These are phyloP conservation scores for Rallus crepitans DNA, from an alignment of 2,797 vertebrate genomes.

Conservation along the genomic window DNA sequence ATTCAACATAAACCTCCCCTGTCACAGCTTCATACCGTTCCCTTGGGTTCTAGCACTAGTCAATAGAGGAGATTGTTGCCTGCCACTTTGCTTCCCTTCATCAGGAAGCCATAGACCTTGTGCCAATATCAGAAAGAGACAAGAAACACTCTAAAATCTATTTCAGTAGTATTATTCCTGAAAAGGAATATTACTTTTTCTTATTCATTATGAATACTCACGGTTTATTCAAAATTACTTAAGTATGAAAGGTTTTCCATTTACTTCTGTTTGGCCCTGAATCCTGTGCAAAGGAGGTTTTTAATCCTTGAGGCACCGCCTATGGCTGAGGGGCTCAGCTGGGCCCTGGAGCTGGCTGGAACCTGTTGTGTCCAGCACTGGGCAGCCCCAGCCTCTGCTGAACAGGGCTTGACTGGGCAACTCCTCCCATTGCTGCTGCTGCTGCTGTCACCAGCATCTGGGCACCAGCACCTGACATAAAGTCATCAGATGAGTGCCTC, in stretches of 20 bases:
- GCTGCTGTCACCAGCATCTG: fast-evolving
- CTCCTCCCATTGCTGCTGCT: fast-evolving
- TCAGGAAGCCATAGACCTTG: neutral
- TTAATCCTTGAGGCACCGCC: fast-evolving
- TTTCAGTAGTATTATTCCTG: neutral
- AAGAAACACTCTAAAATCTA: neutral
- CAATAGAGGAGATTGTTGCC: too few relatives aligned
- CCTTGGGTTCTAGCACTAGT: too few relatives aligned
- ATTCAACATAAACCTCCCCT: too few relatives aligned
- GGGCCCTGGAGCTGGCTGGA: neutral
- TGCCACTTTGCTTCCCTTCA: too few relatives aligned
- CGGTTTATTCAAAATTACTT: neutral
- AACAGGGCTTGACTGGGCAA: fast-evolving
- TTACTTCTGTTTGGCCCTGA: neutral
- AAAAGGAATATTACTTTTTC: neutral
- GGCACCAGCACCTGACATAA: neutral
- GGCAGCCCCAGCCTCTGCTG: fast-evolving
- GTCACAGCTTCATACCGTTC: too few relatives aligned
- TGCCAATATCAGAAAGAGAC: neutral
- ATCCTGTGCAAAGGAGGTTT: neutral
- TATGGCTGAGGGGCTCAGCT: neutral
- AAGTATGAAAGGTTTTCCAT: neutral
- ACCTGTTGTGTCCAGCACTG: fast-evolving
- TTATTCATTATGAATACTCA: neutral
- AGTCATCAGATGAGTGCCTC: neutral